Base-by-base conservation (phyloP, 2,888 invertebrate species). In the Morpho helenor region DNA sequence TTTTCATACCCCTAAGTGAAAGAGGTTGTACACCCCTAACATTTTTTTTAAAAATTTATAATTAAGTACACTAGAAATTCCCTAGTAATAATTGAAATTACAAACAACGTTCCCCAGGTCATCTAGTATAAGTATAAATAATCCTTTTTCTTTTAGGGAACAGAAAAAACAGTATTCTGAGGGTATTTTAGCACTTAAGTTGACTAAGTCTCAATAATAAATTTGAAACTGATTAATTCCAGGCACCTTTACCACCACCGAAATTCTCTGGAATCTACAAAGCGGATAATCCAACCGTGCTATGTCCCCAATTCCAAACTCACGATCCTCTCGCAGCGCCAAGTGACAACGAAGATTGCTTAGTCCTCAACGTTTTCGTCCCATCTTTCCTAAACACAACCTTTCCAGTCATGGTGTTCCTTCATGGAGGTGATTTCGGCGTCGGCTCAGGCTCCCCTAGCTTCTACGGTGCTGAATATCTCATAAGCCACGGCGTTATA, bases 361-460 rank as follows among this genome's bases (percentile, higher is more conserved):
- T 92, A 0, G 79, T 85, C 49, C 72, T 91, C 0, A 92, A 91
- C 66, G 71, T 92, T 2, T 90, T 75, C 70, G 76, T 81, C 0
- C 91, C 91, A 2, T 66, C 73, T 0, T 65, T 72, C 7, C 53
- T 67, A 2, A 84, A 82, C 58, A 61, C 68, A 2, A 72, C 77
- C 2, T 60, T 79, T 4, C 91, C 91, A 0, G 87, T 91, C 1
- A 85, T 91, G 79, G 84, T 90, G 0, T 89, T 77, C 64, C 75
- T 92, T 2, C 92, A 92, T 31, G 91, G 92, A 0, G 92, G 92
- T 2, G 89, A 82, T 5, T 92, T 90, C 46, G 85, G 86, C 0
- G 69, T 79, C 0, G 92, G 92, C 0, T 82, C 86, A 1, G 86
- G 88, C 0, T 85, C 85, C 0, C 79, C 87, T 0, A 70, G 69